Evolutionary conservation across 2,888 invertebrate species (phyloP), one percentile per base, ranked within the genome.

Genomic region (Ormyrus labotus): DNA sequence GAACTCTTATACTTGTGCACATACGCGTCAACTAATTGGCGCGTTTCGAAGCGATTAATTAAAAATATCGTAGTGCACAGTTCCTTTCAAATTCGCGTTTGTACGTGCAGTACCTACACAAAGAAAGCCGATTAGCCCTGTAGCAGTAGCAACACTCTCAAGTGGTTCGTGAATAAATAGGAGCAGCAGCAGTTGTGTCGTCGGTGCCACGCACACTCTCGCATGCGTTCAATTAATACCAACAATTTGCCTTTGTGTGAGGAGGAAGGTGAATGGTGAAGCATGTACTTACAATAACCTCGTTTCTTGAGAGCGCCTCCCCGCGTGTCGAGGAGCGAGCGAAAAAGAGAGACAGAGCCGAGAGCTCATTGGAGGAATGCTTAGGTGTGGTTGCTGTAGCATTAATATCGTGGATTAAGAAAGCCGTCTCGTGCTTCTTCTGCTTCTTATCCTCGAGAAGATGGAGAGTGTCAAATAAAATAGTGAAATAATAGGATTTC

Each of bases 281-380:
- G 86, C 86, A 85, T 85, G 86, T 85, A 86, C 89, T 89, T 85
- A 85, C 84, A 85, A 87, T 89, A 89, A 89, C 88, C 89, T 84
- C 84, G 88, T 89, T 89, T 85, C 85, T 85, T 63, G 55, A 75
- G 65, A 53, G 64, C 7, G 7, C 13, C 34, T 13, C 60, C 5
- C 70, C 82, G 34, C 34, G 78, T 79, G 83, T 84, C 83, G 84
- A 84, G 85, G 83, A 81, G 83, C 61, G 73, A 71, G 81, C 79
- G 81, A 77, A 82, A 82, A 83, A 82, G 83, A 80, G 81, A 51
- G 78, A 70, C 69, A 78, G 71, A 67, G 13, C 2, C 6, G 76
- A 72, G 78, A 57, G 61, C n/a, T 48, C 53, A 68, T 61, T 9
- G 45, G 65, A 75, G 78, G 74, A 47, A 61, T 8, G 57, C 58